phyloP scores from a whole-genome alignment of 2,888 invertebrate genomes.

The Amitus sp. region DNA sequence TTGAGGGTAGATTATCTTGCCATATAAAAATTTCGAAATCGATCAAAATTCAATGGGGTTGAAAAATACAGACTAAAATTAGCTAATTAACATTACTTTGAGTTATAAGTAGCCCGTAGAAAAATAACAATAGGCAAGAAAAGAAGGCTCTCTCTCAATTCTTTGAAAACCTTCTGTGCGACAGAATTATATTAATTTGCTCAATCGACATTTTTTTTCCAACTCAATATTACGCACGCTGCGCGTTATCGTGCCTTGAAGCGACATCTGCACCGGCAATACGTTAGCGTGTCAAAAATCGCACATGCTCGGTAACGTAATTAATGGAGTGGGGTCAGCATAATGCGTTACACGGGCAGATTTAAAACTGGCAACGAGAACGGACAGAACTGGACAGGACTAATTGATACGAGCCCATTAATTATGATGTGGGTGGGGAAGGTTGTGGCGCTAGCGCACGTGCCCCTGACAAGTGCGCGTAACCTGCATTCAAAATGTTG shows the following conservation, averaged over 20 bases:
- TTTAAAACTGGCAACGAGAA: constrained; percentile 56
- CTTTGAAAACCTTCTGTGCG: too few species aligned
- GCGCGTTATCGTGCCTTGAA: constrained; percentile 30
- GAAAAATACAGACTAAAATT: constrained; percentile 58
- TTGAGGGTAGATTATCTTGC: too few species aligned
- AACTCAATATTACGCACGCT: constrained; percentile 8
- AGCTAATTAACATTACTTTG: too few species aligned
- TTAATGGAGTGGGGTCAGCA: constrained; percentile 55
- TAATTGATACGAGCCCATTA: constrained; percentile 65
- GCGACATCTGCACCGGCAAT: constrained; percentile 63
- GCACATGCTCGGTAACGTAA: constrained; percentile 53
- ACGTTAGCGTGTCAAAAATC: constrained; percentile 64
- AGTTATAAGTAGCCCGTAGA: too few species aligned
- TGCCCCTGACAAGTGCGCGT: constrained; percentile 55
- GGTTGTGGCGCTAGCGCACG: constrained; percentile 57
- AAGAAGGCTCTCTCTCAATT: too few species aligned
- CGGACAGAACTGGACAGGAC: constrained; percentile 48
- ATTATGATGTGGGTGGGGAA: constrained; percentile 62
- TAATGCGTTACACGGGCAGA: constrained; percentile 45
- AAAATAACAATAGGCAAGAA: too few species aligned
- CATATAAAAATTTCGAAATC: too few species aligned
- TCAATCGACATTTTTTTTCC: constrained; percentile 8
- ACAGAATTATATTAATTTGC: constrained; percentile 18
- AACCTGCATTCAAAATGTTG: constrained; percentile 33
- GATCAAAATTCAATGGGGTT: constrained; percentile 46